These are phyloP conservation scores for Sceliomorpha sp. DNA, from an alignment of 2,888 invertebrate genomes.

Conservation along the genomic window DNA sequence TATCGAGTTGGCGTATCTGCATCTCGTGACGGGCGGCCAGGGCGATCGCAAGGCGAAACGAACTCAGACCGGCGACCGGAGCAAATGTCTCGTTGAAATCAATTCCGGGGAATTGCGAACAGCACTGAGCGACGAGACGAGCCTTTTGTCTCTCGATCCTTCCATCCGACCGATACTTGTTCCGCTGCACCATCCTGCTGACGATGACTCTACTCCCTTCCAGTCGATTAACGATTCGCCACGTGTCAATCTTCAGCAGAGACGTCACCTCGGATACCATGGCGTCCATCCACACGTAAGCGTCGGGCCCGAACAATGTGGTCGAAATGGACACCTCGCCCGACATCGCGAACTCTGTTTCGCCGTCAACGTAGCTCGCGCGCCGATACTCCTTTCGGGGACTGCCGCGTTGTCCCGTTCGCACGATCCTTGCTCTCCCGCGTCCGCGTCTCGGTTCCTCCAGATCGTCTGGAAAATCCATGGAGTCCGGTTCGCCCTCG, in stretches of 20 bases:
- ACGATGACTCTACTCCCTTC: conserved; percentile 16
- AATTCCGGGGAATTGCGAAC: conserved; percentile 15
- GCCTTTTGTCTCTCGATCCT: conserved; percentile 22
- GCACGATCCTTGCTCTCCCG: conserved; percentile 10
- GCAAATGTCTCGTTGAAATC: conserved; percentile 17
- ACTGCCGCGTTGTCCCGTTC: conserved; percentile 10
- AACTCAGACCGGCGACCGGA: conserved; percentile 18
- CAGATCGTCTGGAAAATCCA: conserved; percentile 1
- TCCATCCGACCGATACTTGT: conserved; percentile 16
- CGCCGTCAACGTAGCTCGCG: background rate
- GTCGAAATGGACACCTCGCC: conserved; percentile 10
- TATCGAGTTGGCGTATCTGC: conserved; percentile 19
- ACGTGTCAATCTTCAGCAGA: conserved; percentile 17
- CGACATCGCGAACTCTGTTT: conserved; percentile 10
- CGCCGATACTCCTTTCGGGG: conserved; percentile 6
- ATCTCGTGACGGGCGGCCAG: conserved; percentile 6
- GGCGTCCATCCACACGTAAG: conserved; percentile 23
- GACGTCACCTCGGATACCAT: conserved; percentile 26
- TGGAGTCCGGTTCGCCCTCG: conserved; percentile 1
- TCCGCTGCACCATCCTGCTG: conserved; percentile 13
- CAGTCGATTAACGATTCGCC: conserved; percentile 27
- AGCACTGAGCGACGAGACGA: conserved; percentile 23
- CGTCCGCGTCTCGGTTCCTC: conserved; percentile 4
- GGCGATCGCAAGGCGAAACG: conserved; percentile 8
- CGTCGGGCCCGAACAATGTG: conserved; percentile 14